These are phyloP conservation scores for Nothobranchius kuhntae DNA, from an alignment of 2,113 vertebrate species.

Conservation along the genomic window DNA sequence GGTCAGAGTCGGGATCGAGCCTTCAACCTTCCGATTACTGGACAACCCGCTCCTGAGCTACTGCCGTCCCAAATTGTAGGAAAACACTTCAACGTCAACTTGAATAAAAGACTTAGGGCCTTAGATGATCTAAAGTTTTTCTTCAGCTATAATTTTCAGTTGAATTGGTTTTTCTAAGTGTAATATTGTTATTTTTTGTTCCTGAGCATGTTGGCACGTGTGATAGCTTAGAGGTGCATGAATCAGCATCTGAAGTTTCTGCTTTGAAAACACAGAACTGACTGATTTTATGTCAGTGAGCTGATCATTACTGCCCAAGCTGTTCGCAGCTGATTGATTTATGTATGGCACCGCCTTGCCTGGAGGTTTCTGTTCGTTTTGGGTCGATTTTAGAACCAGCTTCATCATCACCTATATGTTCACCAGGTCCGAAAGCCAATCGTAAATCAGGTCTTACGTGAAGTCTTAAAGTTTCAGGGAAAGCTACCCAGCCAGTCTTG, in stretches of 20 bases:
- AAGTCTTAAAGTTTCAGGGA: neutral
- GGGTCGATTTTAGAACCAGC: neutral
- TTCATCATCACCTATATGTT: neutral
- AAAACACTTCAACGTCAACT: too few species aligned
- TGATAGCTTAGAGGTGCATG: neutral
- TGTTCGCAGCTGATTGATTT: neutral
- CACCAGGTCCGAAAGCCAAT: neutral
- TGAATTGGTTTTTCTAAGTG: too few species aligned
- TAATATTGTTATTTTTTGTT: too few species aligned
- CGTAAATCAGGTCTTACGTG: neutral
- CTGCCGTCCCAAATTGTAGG: too few species aligned
- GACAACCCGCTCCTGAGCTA: too few species aligned
- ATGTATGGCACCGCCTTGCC: neutral
- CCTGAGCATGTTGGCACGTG: neutral
- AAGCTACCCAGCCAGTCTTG: fast-evolving
- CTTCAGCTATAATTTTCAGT: too few species aligned
- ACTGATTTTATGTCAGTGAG: neutral
- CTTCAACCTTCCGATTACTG: too few species aligned
- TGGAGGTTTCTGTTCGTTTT: neutral
- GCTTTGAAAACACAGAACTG: neutral
- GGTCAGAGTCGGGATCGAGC: too few species aligned
- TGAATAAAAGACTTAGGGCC: too few species aligned
- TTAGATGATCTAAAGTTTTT: too few species aligned
- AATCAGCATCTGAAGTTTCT: neutral
- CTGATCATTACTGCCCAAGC: neutral